Percentiles rank a stretch among this genome's conserved stretches.
Conservation (phyloP, 2,113 vertebrate genomes). For the Agelaius tricolor region DNA sequence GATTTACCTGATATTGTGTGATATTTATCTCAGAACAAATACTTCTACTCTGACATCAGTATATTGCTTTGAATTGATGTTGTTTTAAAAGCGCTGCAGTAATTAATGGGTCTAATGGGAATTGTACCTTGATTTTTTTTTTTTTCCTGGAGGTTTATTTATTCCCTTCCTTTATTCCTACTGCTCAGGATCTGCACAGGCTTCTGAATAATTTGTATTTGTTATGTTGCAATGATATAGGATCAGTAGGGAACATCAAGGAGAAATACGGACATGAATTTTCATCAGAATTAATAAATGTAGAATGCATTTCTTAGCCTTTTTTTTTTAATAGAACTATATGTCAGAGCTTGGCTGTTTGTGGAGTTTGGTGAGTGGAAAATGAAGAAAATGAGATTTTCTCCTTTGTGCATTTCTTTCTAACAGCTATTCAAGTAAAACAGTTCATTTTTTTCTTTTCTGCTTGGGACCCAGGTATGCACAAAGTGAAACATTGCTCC, state of each 20-base stretch:
- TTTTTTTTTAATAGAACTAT: neutral
- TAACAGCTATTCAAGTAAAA: neutral
- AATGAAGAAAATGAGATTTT: neutral
- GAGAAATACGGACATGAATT: neutral
- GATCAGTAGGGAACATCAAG: neutral
- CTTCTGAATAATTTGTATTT: neutral
- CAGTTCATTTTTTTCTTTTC: neutral
- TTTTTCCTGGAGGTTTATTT: neutral
- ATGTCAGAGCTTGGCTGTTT: neutral
- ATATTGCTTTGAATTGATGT: slow-evolving; percentile 12
- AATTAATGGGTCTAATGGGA: neutral
- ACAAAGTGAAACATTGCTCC: neutral
- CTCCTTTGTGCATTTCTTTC: neutral
- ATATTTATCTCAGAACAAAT: neutral
- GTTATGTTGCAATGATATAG: neutral
- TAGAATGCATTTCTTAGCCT: neutral
- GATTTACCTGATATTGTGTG: neutral
- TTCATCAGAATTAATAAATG: neutral
- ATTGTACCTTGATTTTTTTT: neutral
- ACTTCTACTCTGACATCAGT: neutral
- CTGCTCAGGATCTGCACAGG: neutral
- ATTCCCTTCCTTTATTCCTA: neutral
- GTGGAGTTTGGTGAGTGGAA: neutral
- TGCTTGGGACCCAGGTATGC: neutral
- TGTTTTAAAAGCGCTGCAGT: neutral